phyloP scores from a whole-genome alignment of 2,797 vertebrate genomes.

The Pseudopleuronectes americanus region DNA sequence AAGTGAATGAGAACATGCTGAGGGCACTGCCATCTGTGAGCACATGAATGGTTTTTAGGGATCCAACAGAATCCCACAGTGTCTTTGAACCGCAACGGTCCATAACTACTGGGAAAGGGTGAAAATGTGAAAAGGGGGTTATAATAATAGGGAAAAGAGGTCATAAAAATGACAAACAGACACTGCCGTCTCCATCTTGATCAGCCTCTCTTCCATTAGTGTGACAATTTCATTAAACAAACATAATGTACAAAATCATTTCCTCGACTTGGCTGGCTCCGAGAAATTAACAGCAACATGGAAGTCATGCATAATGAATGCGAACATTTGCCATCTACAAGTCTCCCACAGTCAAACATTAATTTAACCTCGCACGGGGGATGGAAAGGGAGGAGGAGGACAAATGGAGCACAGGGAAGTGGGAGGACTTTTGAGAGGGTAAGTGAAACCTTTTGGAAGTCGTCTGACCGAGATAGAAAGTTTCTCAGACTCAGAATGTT shows the following conservation, averaged over 20 bases:
- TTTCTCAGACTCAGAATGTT: slow-evolving; percentile 14
- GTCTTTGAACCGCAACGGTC: slow-evolving; percentile 31
- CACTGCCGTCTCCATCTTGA: slow-evolving; percentile 79
- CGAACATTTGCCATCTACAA: slow-evolving; percentile 83
- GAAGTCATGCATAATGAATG: slow-evolving; percentile 86
- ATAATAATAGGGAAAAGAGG: slow-evolving; percentile 58
- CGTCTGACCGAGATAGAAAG: slow-evolving; percentile 28
- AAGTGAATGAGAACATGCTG: slow-evolving; percentile 33
- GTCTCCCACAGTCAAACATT: slow-evolving; percentile 79
- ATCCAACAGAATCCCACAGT: slow-evolving; percentile 31
- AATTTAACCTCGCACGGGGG: slow-evolving; percentile 76
- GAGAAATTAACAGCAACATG: slow-evolving; percentile 84
- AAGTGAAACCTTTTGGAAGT: slow-evolving; percentile 62
- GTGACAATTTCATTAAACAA: slow-evolving; percentile 85
- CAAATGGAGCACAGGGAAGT: slow-evolving; percentile 62
- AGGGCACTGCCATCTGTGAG: slow-evolving; percentile 38
- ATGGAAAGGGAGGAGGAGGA: slow-evolving; percentile 66
- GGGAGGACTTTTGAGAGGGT: slow-evolving; percentile 54
- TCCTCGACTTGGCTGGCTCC: slow-evolving; percentile 81
- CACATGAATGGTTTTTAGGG: slow-evolving; percentile 33
- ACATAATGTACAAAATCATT: slow-evolving; percentile 85
- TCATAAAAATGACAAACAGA: slow-evolving; percentile 80
- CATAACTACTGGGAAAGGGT: slow-evolving; percentile 53
- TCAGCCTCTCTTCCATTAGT: slow-evolving; percentile 81
- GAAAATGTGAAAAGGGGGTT: slow-evolving; percentile 63